Evolutionary conservation across 1,140 invertebrate genomes (phyloP).

Genomic region (Brachionus asplanchnoidis): DNA sequence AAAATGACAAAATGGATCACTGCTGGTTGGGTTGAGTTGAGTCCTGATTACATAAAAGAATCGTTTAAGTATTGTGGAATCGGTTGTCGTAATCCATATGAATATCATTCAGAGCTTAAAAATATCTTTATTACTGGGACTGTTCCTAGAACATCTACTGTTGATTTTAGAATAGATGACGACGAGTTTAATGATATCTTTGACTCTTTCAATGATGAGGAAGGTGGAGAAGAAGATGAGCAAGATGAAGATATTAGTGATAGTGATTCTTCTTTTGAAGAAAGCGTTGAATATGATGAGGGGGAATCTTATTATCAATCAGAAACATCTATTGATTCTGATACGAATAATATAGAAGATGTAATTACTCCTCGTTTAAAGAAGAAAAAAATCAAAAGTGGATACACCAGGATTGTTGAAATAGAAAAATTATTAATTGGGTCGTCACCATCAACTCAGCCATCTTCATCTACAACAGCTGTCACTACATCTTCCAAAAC

Average conservation of each 20-base stretch:
- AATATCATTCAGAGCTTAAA: background rate
- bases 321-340: background rate
- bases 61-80: conserved; percentile 10
- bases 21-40: background rate
- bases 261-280: background rate
- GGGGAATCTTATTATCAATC: background rate
- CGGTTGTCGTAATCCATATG: background rate
- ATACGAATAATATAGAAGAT: background rate
- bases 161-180: background rate
- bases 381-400: background rate
- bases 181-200: conserved; percentile 5
- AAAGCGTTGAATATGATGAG: background rate
- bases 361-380: background rate
- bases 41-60: background rate
- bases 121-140: background rate
- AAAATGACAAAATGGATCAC: conserved; percentile 8
- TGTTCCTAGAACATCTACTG: background rate
- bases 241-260: background rate
- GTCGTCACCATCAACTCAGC: too few relatives aligned
- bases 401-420: too few relatives aligned
- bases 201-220: background rate
- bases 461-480: too few relatives aligned
- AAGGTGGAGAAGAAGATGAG: background rate
- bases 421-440: too few relatives aligned
- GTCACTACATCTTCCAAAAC: too few relatives aligned